Conservation (phyloP, 2,113 vertebrate species). For the Notiomystis cincta region DNA sequence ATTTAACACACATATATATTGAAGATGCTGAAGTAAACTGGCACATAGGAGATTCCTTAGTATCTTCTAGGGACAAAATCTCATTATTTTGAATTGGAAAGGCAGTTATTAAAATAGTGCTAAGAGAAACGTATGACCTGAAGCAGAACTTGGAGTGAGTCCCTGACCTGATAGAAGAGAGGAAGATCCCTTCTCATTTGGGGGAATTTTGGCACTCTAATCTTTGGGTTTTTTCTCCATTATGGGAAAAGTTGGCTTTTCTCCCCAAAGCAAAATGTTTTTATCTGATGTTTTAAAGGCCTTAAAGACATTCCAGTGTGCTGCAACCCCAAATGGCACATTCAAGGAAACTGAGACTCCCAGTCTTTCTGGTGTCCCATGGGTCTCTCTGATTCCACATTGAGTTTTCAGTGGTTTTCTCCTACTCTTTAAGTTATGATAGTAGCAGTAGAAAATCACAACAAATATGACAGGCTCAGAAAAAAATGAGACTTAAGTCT, state of each 20-base stretch:
- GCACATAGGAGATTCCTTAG: not conserved
- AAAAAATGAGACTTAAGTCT: not conserved
- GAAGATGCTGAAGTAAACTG: not conserved
- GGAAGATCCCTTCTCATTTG: not conserved
- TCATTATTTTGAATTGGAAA: not conserved
- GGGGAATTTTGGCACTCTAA: not conserved
- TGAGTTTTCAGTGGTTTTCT: not conserved
- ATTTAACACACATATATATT: not conserved
- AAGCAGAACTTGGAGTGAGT: not conserved
- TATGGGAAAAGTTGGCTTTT: not conserved
- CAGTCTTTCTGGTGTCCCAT: not conserved
- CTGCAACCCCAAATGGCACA: not conserved
- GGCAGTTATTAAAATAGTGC: not conserved
- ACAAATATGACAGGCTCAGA: not conserved
- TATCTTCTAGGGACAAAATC: not conserved
- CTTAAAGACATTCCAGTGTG: not conserved
- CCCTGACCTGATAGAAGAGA: not conserved
- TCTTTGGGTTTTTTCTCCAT: not conserved
- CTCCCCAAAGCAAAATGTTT: not conserved
- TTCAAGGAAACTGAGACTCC: not conserved
- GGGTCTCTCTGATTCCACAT: not conserved
- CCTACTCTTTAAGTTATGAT: not conserved
- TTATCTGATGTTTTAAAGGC: not conserved
- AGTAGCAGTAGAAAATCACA: not conserved
- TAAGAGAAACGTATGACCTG: not conserved